A percentile compares a stretch with the other conserved stretches of the same genome.
phyloP scores from a whole-genome alignment of 2,113 vertebrate species.

The Platysteira castanea region DNA sequence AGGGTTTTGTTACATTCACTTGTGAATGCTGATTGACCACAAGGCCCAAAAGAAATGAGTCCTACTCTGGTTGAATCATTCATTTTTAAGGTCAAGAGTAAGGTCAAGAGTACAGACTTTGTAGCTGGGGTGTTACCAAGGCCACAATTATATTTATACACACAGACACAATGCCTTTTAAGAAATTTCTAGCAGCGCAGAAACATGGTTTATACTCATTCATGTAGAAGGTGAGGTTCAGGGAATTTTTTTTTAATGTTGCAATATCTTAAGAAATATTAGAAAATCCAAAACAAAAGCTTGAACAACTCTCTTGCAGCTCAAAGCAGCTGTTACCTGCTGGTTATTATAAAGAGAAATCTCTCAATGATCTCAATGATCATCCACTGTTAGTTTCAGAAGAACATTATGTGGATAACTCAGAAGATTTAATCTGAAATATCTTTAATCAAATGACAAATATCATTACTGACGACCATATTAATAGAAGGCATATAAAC shows the following conservation, averaged over 20 bases:
- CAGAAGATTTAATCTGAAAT: not conserved
- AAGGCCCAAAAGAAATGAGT: not conserved
- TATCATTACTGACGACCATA: not conserved
- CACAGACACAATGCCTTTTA: not conserved
- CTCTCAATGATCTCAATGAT: not conserved
- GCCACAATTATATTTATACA: not conserved
- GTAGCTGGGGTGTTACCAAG: not conserved
- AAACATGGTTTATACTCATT: not conserved
- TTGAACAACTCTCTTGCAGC: not conserved
- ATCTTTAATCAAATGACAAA: not conserved
- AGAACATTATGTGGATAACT: not conserved
- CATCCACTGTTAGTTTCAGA: not conserved
- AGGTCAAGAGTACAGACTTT: no score
- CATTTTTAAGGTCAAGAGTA: not conserved
- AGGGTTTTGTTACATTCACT: not conserved
- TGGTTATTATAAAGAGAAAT: not conserved
- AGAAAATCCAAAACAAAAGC: not conserved
- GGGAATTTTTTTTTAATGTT: not conserved
- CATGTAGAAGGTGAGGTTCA: not conserved
- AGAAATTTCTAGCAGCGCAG: not conserved
- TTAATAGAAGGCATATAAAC: not conserved
- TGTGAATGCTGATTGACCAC: not conserved
- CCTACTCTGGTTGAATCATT: not conserved
- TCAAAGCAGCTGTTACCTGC: not conserved
- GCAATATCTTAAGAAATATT: not conserved